phyloP scores from a whole-genome alignment of 1,140 invertebrate species.

The Sycophaga agraensis region DNA sequence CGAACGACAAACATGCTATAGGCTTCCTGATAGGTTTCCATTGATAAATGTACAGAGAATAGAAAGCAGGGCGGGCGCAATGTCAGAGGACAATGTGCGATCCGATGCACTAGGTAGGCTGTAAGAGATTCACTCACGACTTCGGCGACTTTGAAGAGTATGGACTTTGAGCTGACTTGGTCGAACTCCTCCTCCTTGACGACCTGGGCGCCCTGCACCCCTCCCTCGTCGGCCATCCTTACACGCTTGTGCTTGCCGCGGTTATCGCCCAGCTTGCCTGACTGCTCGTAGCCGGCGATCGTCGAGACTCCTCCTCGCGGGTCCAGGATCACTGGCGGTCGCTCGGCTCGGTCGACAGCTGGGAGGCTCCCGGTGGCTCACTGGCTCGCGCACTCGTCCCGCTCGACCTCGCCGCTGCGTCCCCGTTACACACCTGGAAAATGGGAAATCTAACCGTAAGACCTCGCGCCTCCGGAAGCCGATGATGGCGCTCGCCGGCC shows the following conservation, averaged over 20 bases:
- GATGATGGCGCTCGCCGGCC: too few species aligned
- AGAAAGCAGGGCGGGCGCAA: not conserved
- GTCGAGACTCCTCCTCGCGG: conserved; percentile 9
- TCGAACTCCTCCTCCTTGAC: conserved; percentile 43
- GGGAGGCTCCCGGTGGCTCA: not conserved
- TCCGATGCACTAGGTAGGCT: not conserved
- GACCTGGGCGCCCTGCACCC: conserved; percentile 41
- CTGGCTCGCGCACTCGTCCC: too few species aligned
- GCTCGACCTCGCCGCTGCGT: not conserved
- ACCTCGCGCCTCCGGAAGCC: too few species aligned
- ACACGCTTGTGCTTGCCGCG: conserved; percentile 52
- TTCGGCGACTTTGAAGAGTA: conserved; percentile 54
- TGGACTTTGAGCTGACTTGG: conserved; percentile 36
- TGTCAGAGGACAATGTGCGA: too few species aligned
- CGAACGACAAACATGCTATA: too few species aligned
- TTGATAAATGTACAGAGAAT: not conserved
- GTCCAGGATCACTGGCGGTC: not conserved
- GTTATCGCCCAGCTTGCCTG: conserved; percentile 53
- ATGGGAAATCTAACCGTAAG: too few species aligned
- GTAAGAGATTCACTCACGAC: conserved; percentile 44
- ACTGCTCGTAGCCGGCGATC: conserved; percentile 24
- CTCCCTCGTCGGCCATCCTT: conserved; percentile 54
- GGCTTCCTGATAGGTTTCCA: too few species aligned
- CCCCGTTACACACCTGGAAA: not conserved
- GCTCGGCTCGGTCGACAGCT: not conserved